Evolutionary conservation across 2,797 vertebrate species (phyloP), one percentile per base, ranked within the genome.

Genomic region (Muraenolepis orangiensis): DNA sequence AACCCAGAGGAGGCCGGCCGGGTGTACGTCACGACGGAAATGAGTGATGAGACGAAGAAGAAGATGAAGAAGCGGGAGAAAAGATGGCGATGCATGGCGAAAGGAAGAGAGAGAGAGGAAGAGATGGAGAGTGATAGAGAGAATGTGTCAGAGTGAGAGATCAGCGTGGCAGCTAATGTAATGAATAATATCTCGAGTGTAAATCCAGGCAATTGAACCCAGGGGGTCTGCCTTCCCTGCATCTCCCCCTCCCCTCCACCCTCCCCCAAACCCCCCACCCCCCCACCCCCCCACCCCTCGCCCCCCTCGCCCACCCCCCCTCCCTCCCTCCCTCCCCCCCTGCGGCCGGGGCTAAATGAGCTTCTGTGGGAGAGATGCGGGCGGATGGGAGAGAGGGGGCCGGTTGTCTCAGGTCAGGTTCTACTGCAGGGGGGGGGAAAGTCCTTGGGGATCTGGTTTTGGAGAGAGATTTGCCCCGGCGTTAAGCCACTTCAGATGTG

Each of bases 151-250:
- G 70, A 30, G 23, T 20, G 38, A 30, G 72, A n/a, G 64, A 92
- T 91, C 91, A 91, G 90, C 88, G 88, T 89, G 88, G 90, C 89
- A 90, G 87, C 88, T 91, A 92, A 93, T 93, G 90, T 91, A 91
- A 93, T 92, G 91, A 93, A 92, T 91, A 92, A 93, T 93, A 93
- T 94, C 91, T 91, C 89, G 90, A 91, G 91, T 90, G 89, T 93
- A 93, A 92, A 93, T 92, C 90, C 87, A 90, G 87, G 90, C 91
- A 93, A 91, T 93, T 93, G 90, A 93, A 91, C 90, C 87, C 87
- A 81, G 78, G 89, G 85, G 87, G 83, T 90, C 88, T 82, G 88
- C 89, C 89, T 87, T 88, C 85, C 89, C 88, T 90, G 89, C 77
- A 87, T 87, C 90, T 85, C 12, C 42, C 4, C 12, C 42, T 34